Evolutionary conservation across 2,113 vertebrate species (phyloP), one percentile per base, ranked within the genome.

Genomic region (Hymenochirus boettgeri): DNA sequence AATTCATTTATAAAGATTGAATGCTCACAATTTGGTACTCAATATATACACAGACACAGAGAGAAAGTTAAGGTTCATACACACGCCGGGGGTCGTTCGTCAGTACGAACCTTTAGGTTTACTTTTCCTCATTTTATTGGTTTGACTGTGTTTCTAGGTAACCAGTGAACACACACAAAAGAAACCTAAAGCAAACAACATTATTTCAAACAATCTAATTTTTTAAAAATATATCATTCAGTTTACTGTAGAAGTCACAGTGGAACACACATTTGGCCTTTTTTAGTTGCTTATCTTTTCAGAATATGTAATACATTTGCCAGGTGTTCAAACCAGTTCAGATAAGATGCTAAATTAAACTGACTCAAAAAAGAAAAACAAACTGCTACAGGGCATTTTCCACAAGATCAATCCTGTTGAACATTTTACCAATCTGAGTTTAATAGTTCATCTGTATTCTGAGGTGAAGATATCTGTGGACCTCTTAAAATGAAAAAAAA

Each of bases 331-430:
- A 61, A 61, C 29, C 27, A 8, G 11, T 29, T 23, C 25, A 27
- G 27, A 55, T 23, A 64, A 46, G 55, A 55, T 22, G 51, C 35
- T 46, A 9, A 42, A 64, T 19, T 46, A 55, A 64, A 46, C 50
- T 22, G 18, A 45, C 31, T 54, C n/a, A n/a, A 27, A 35, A 24
- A 11, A 23, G 7, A 23, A 53, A 42, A 54, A 27, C 50, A 39
- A 42, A 54, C 12, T 54, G 61, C n/a, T 42, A 42, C 10, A 42
- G 18, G 24, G 23, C 23, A 63, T 62, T 27, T 54, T 18, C 23
- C 31, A 26, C 48, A 22, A 24, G 31, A 62, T 52, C 47, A 62
- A 37, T 35, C 48, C 33, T 35, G 18, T 57, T 35, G 21, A 57
- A 57, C 54, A 57, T 57, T 57, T 57, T 29, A 37, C 21, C 26